Evolutionary conservation across 2,888 invertebrate species (phyloP).

Genomic region (Xestobium rufovillosum): DNA sequence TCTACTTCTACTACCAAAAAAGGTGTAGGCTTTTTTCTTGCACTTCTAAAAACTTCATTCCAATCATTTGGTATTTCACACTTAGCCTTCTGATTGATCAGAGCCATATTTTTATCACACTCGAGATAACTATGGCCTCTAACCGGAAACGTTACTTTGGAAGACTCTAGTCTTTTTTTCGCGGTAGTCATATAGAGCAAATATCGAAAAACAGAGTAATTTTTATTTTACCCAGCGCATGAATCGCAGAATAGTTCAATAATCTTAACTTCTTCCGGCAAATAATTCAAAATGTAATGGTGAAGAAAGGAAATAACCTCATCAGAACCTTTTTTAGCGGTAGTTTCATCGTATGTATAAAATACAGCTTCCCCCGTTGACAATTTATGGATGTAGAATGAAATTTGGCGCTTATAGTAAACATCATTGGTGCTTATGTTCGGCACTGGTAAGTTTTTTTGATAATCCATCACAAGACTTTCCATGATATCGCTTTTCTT

Average conservation of each 20-base stretch:
- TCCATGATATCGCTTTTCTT: too few relatives aligned
- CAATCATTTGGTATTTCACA: background rate
- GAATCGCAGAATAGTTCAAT: background rate
- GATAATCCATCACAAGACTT: too few relatives aligned
- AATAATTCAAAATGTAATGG: background rate
- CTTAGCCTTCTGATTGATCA: constrained; percentile 16
- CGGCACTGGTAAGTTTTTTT: too few relatives aligned
- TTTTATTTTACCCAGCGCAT: constrained; percentile 25
- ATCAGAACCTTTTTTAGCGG: too few relatives aligned
- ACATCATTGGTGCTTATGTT: too few relatives aligned
- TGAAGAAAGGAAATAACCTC: constrained; percentile 1
- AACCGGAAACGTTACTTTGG: constrained; percentile 24
- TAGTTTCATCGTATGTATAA: background rate
- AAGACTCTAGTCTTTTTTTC: constrained; percentile 20
- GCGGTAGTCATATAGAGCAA: too few relatives aligned
- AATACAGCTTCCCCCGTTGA: too few relatives aligned
- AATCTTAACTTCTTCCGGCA: background rate
- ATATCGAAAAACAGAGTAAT: too few relatives aligned
- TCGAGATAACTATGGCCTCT: constrained; percentile 25
- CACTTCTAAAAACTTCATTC: background rate
- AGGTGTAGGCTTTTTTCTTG: background rate
- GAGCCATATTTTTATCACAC: constrained; percentile 23
- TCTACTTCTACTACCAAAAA: background rate
- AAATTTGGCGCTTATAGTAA: too few relatives aligned
- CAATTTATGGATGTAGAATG: too few relatives aligned